Evolutionary conservation across 2,113 vertebrate genomes (phyloP).

Genomic region (Tyrannus savana): DNA sequence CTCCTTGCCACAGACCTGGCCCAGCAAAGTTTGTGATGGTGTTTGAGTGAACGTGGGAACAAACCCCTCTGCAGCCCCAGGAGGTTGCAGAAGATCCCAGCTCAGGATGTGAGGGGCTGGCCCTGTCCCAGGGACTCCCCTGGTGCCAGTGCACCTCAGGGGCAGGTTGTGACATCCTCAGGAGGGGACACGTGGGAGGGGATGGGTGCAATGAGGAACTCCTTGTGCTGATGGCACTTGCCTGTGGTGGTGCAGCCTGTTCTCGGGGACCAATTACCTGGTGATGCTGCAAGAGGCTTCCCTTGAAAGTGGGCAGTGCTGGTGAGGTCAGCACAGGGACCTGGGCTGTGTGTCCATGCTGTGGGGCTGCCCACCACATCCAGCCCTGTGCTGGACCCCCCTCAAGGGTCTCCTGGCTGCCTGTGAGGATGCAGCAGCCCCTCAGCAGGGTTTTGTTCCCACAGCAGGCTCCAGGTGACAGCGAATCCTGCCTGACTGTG

Average conservation of each 20-base stretch:
- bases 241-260: neutral
- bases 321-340: neutral
- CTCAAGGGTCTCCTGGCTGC: neutral
- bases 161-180: neutral
- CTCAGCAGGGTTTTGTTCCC: neutral
- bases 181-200: neutral
- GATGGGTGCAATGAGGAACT: neutral
- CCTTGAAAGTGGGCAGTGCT: neutral
- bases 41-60: neutral
- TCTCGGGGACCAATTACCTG: accelerated
- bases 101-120: neutral
- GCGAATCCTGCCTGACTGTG: neutral
- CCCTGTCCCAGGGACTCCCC: neutral
- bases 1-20: neutral
- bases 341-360: neutral
- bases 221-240: neutral
- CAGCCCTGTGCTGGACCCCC: neutral
- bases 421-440: accelerated
- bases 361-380: neutral
- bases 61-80: neutral
- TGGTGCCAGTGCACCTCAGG: neutral
- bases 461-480: neutral
- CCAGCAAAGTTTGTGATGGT: neutral
- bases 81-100: neutral
- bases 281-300: neutral